phyloP scores from a whole-genome alignment of 1,140 invertebrate genomes.

The Sycophila sp. region DNA sequence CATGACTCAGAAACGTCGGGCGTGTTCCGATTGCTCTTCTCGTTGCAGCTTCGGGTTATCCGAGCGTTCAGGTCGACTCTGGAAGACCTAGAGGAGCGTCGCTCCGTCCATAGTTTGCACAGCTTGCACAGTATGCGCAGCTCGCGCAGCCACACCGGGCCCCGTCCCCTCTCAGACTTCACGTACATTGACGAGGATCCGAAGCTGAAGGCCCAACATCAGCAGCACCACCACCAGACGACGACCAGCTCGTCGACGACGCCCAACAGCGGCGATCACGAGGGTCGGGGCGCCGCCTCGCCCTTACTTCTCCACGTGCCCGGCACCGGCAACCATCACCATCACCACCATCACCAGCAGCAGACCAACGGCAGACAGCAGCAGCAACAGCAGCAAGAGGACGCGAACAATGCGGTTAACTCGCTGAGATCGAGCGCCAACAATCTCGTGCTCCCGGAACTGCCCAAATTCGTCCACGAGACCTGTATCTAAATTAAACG shows the following conservation, averaged over 20 bases:
- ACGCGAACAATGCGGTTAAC: slow-evolving; percentile 52
- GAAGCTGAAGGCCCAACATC: slow-evolving; percentile 66
- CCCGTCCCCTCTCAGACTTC: slow-evolving; percentile 86
- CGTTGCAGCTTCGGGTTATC: slow-evolving; percentile 98
- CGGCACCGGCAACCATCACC: slow-evolving; percentile 55
- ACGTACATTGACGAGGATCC: slow-evolving; percentile 92
- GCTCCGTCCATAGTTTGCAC: slow-evolving; percentile 97
- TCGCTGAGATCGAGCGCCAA: slow-evolving; percentile 63
- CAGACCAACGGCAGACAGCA: slow-evolving; percentile 38
- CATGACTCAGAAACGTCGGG: slow-evolving; percentile 47
- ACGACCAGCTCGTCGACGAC: slow-evolving; percentile 44
- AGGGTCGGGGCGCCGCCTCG: slow-evolving; percentile 52
- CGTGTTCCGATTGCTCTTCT: slow-evolving; percentile 64
- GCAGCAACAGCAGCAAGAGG: slow-evolving; percentile 19
- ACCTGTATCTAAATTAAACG: slow-evolving; percentile 77
- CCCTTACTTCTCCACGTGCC: slow-evolving; percentile 61
- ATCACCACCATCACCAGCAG: background rate
- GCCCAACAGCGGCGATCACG: slow-evolving; percentile 52
- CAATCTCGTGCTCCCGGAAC: slow-evolving; percentile 67
- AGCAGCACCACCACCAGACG: slow-evolving; percentile 49
- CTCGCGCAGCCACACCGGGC: slow-evolving; percentile 82
- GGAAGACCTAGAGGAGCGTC: slow-evolving; percentile 99
- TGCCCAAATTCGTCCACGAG: slow-evolving; percentile 77
- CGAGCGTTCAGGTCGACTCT: slow-evolving; percentile 99
- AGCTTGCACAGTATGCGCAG: slow-evolving; percentile 93